Percentiles rank a stretch among this genome's conserved stretches.
phyloP scores from a whole-genome alignment of 1,140 invertebrate genomes.

The Leptinotarsa texana region DNA sequence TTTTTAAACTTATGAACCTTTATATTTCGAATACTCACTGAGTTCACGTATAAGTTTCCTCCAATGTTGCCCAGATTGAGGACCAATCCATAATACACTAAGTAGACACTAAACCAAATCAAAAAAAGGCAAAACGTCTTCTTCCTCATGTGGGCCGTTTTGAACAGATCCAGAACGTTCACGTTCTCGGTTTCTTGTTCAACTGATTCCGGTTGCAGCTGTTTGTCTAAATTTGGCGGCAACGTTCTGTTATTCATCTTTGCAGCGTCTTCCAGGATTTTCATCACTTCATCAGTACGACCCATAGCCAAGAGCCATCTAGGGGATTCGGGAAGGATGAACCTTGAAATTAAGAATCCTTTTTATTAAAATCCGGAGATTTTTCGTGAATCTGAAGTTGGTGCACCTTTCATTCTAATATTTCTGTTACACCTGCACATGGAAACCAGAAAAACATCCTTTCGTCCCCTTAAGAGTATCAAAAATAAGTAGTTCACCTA shows the following conservation, averaged over 20 bases:
- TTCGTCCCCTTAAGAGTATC: too few relatives aligned
- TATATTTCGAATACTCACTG: conserved; percentile 56
- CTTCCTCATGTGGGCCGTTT: conserved; percentile 63
- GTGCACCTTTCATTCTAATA: too few relatives aligned
- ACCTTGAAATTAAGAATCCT: conserved; percentile 56
- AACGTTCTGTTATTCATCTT: conserved; percentile 65
- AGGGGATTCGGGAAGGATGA: conserved; percentile 82
- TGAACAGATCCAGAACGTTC: conserved; percentile 65
- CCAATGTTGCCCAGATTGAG: conserved; percentile 72
- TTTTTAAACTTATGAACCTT: too few relatives aligned
- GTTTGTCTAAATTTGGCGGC: conserved; percentile 67
- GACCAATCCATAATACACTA: conserved; percentile 73
- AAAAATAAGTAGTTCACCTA: too few relatives aligned
- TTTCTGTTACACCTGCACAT: too few relatives aligned
- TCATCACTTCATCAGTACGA: conserved; percentile 68
- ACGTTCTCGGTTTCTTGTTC: conserved; percentile 54
- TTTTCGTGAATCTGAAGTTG: not conserved
- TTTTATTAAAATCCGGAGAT: not conserved
- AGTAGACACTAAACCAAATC: conserved; percentile 74
- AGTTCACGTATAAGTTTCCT: conserved; percentile 71
- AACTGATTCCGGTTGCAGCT: conserved; percentile 57
- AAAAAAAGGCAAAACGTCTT: conserved; percentile 69
- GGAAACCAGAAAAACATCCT: too few relatives aligned
- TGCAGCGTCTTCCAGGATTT: conserved; percentile 71
- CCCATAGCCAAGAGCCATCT: conserved; percentile 80